These are phyloP conservation scores for Euwallacea similis DNA, from an alignment of 1,140 invertebrate species.

Conservation along the genomic window DNA sequence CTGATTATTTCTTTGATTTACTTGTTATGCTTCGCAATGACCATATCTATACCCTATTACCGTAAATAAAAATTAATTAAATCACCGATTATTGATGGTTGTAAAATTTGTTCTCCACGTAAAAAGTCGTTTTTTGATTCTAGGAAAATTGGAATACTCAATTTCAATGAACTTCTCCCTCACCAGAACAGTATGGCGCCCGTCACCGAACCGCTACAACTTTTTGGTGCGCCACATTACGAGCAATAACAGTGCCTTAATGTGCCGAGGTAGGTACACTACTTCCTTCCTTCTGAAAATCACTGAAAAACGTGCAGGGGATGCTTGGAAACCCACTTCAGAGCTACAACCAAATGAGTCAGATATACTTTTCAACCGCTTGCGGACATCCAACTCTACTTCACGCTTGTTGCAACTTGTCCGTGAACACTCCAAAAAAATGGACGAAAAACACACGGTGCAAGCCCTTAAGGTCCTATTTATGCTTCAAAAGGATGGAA, in stretches of 20 bases:
- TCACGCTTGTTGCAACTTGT: slow-evolving; percentile 28
- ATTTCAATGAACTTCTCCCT: slow-evolving; percentile 4
- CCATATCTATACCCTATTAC: too few relatives aligned
- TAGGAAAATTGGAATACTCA: too few relatives aligned
- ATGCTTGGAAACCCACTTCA: background rate
- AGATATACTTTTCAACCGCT: background rate
- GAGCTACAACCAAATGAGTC: background rate
- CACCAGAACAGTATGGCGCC: slow-evolving; percentile 10
- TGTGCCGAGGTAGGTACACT: too few relatives aligned
- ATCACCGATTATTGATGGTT: too few relatives aligned
- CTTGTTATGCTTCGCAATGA: too few relatives aligned
- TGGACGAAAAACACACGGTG: slow-evolving; percentile 41
- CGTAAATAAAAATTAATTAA: too few relatives aligned
- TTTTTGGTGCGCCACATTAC: too few relatives aligned
- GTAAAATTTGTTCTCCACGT: too few relatives aligned
- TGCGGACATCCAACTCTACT: slow-evolving; percentile 10
- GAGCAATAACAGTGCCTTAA: too few relatives aligned
- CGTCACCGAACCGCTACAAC: slow-evolving; percentile 9
- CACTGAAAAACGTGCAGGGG: slow-evolving; percentile 16
- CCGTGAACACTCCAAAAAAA: slow-evolving; percentile 33
- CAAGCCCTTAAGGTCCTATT: slow-evolving; percentile 39
- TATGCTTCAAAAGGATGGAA: slow-evolving; percentile 37
- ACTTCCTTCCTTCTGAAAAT: too few relatives aligned
- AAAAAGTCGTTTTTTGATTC: too few relatives aligned
- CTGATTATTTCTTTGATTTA: too few relatives aligned